Evolutionary conservation across 2,888 invertebrate genomes (phyloP).

Genomic region (Euzetes globulus): DNA sequence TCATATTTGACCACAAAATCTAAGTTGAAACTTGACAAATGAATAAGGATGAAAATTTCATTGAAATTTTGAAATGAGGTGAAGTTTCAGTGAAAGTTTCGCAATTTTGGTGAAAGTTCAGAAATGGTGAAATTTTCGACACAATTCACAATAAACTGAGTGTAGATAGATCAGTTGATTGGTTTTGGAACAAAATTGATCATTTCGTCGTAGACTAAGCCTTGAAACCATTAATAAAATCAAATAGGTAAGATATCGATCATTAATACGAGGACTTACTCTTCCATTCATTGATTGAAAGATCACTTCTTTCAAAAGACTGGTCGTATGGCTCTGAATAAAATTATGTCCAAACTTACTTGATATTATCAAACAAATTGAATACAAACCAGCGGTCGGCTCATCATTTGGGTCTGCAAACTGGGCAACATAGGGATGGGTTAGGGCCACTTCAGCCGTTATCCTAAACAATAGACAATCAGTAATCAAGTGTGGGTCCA

Average conservation of each 20-base stretch:
- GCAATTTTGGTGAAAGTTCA: too few relatives aligned
- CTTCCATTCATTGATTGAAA: slow-evolving; percentile 93
- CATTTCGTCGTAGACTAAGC: slow-evolving; percentile 35
- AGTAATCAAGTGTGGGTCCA: too few relatives aligned
- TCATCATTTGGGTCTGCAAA: slow-evolving; percentile 97
- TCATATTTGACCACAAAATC: too few relatives aligned
- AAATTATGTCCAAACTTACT: too few relatives aligned
- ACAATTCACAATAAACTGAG: neutral
- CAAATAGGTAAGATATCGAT: too few relatives aligned
- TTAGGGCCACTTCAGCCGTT: slow-evolving; percentile 74
- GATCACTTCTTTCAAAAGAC: slow-evolving; percentile 75
- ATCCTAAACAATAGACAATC: slow-evolving; percentile 53
- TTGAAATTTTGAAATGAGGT: too few relatives aligned
- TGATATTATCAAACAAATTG: slow-evolving; percentile 45
- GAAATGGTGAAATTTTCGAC: neutral
- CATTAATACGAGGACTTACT: slow-evolving; percentile 52
- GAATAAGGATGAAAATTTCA: too few relatives aligned
- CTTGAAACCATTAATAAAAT: neutral
- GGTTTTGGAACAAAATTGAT: slow-evolving; percentile 19
- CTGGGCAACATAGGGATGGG: slow-evolving; percentile 80
- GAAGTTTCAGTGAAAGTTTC: too few relatives aligned
- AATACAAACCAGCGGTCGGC: slow-evolving; percentile 59
- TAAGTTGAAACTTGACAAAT: too few relatives aligned
- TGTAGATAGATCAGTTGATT: neutral
- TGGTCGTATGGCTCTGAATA: slow-evolving; percentile 71